phyloP scores from a whole-genome alignment of 2,888 invertebrate species.

The Trachelus iudaicus region DNA sequence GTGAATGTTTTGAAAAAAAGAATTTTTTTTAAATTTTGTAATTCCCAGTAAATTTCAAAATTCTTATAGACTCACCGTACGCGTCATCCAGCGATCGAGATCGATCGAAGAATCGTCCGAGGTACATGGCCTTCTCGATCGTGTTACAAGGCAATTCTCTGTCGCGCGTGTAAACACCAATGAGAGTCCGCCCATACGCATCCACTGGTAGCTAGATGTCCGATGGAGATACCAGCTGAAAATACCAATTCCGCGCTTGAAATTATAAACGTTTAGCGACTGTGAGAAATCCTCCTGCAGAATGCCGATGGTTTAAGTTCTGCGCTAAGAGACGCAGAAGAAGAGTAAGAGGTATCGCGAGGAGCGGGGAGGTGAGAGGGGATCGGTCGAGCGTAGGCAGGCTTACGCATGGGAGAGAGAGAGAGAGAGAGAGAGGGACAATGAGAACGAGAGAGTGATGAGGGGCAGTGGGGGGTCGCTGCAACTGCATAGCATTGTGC shows the following conservation, averaged over 20 bases:
- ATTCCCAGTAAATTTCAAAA: no score
- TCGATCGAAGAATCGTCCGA: no score
- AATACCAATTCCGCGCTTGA: conserved; percentile 18
- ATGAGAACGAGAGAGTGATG: not conserved
- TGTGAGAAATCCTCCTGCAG: conserved; percentile 42
- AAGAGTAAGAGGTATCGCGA: not conserved
- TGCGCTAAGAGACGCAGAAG: conserved; percentile 3
- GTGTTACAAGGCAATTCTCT: no score
- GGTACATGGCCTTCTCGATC: no score
- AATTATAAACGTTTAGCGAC: conserved; percentile 49
- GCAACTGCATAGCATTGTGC: conserved; percentile 43
- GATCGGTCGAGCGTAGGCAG: conserved; percentile 23
- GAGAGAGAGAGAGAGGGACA: conserved; percentile 23
- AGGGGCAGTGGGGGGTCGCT: not conserved
- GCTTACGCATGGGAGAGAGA: conserved; percentile 16
- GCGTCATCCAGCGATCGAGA: no score
- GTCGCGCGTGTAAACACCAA: no score
- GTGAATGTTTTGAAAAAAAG: no score
- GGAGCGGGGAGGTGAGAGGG: conserved; percentile 9
- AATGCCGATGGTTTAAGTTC: conserved; percentile 31
- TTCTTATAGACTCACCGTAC: no score
- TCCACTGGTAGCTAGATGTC: not conserved
- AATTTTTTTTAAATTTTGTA: no score
- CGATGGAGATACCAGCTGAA: not conserved
- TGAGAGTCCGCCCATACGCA: no score